These are phyloP conservation scores for Chrysolina haemoptera DNA, from an alignment of 2,888 invertebrate genomes.

Conservation along the genomic window DNA sequence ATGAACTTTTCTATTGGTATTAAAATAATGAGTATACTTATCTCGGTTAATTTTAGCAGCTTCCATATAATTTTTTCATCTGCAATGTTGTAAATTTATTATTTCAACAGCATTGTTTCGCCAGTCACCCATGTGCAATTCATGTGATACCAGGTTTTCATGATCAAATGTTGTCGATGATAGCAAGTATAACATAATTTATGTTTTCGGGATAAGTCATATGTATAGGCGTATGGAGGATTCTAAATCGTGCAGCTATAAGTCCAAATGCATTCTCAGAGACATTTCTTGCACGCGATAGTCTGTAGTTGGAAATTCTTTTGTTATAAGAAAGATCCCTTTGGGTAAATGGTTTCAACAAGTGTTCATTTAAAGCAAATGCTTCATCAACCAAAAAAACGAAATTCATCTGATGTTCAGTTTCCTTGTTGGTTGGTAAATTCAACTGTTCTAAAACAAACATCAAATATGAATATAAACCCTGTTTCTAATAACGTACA, in stretches of 20 bases:
- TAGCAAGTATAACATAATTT: constrained; percentile 18
- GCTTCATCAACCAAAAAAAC: background rate
- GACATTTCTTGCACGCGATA: constrained; percentile 35
- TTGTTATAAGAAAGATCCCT: constrained; percentile 31
- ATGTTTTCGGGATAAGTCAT: constrained; percentile 22
- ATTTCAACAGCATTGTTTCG: constrained; percentile 16
- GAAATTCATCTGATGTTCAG: background rate
- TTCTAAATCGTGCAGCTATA: constrained; percentile 37
- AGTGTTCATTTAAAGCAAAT: background rate
- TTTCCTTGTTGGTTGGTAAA: background rate
- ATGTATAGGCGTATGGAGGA: constrained; percentile 31
- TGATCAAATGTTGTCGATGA: constrained; percentile 22
- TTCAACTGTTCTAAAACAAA: background rate
- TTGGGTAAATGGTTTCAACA: background rate
- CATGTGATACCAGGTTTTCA: constrained; percentile 19
- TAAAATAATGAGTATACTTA: constrained; percentile 26
- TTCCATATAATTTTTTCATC: constrained; percentile 9
- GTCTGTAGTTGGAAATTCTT: constrained; percentile 38
- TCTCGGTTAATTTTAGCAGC: constrained; percentile 26
- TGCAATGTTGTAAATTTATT: constrained; percentile 12
- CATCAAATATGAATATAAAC: background rate
- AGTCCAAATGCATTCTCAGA: constrained; percentile 42
- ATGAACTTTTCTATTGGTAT: constrained; percentile 1
- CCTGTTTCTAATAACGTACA: background rate
- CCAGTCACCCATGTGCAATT: constrained; percentile 20